These are phyloP conservation scores for Dinocampus coccinellae DNA, from an alignment of 2,888 invertebrate species.

Conservation along the genomic window DNA sequence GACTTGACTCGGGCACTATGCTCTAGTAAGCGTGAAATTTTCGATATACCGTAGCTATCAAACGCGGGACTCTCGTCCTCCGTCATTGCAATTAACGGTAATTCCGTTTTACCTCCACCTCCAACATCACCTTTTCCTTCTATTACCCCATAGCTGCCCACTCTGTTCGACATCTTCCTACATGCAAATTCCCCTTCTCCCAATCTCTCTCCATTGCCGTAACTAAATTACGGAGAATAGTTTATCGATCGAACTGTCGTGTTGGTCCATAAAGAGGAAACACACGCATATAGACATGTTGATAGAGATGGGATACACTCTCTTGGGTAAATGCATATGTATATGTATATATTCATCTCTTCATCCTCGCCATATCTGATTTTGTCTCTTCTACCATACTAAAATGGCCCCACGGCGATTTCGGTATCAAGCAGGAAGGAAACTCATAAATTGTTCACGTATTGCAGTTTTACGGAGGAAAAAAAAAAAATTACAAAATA, in stretches of 20 bases:
- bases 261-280: background rate
- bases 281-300: background rate
- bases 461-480: background rate
- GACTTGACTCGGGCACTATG: constrained; percentile 28
- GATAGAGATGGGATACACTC: background rate
- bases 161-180: background rate
- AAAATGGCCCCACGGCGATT: constrained; percentile 19
- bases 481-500: background rate
- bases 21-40: constrained; percentile 37
- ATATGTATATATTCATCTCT: background rate
- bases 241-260: constrained; percentile 51
- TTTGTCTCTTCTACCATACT: background rate
- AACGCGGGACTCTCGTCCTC: constrained; percentile 22
- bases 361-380: background rate
- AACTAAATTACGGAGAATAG: constrained; percentile 52
- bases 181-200: constrained; percentile 7
- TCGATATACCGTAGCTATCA: constrained; percentile 32
- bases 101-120: constrained; percentile 49
- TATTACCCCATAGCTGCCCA: background rate
- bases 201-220: constrained; percentile 33
- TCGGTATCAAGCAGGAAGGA: constrained; percentile 31
- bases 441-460: constrained; percentile 35
- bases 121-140: constrained; percentile 6
- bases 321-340: background rate
- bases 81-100: constrained; percentile 55